These are phyloP conservation scores for Enteromius thamalakanensis DNA, from an alignment of 2,797 vertebrate species.

Conservation along the genomic window DNA sequence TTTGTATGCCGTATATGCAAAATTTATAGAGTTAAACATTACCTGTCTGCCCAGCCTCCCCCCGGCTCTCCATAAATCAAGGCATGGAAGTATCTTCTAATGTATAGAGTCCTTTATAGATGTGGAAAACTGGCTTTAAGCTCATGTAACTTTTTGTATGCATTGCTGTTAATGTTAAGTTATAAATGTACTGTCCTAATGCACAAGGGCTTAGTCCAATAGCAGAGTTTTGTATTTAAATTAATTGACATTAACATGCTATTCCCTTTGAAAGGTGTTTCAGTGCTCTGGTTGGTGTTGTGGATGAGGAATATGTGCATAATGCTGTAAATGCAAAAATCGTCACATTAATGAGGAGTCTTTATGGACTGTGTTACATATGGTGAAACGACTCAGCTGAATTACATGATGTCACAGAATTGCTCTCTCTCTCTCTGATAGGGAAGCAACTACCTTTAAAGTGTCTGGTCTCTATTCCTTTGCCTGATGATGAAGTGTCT, in stretches of 20 bases:
- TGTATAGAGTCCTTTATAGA: constrained; percentile 16
- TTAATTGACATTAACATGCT: constrained; percentile 8
- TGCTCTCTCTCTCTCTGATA: constrained; percentile 61
- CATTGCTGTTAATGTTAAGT: constrained; percentile 28
- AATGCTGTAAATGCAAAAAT: constrained; percentile 39
- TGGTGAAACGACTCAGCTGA: constrained; percentile 68
- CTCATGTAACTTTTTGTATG: background rate
- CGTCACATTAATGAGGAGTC: background rate
- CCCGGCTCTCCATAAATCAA: background rate
- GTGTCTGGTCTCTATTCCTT: constrained; percentile 52
- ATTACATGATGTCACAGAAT: constrained; percentile 79
- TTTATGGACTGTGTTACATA: constrained; percentile 44
- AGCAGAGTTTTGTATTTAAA: constrained; percentile 30
- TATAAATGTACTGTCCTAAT: constrained; percentile 33
- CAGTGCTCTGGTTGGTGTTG: constrained; percentile 14
- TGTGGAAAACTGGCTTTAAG: constrained; percentile 12
- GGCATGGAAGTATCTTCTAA: constrained; percentile 13
- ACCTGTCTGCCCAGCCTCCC: background rate
- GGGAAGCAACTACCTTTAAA: constrained; percentile 46
- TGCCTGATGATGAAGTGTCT: constrained; percentile 61
- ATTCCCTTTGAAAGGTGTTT: constrained; percentile 26
- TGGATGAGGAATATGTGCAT: constrained; percentile 2
- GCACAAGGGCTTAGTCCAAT: constrained; percentile 31
- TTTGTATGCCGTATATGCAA: constrained; percentile 10
- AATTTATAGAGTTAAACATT: constrained; percentile 4